A percentile compares a stretch with the other conserved stretches of the same genome.
Conservation (phyloP, 2,797 vertebrate species). For the Tinamus major region DNA sequence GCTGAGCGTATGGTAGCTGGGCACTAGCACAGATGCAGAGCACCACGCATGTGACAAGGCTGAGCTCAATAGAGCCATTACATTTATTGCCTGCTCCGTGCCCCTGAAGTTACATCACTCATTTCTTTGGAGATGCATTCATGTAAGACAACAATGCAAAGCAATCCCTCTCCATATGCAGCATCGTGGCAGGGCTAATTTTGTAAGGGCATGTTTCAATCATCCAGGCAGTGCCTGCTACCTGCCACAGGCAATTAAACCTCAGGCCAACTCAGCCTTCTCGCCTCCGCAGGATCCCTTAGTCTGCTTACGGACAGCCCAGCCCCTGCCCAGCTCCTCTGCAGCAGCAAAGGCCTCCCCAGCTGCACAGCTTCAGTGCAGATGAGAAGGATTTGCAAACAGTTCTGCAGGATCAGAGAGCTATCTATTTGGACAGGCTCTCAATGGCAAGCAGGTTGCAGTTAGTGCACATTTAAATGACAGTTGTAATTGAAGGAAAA, state of each 20-base stretch:
- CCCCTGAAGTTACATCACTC: rapidly evolving
- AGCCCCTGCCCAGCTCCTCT: background rate
- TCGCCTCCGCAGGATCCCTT: background rate
- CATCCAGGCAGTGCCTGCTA: background rate
- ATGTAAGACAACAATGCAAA: rapidly evolving
- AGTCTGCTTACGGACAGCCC: background rate
- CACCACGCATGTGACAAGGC: rapidly evolving
- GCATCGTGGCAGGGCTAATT: background rate
- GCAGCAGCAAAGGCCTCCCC: background rate
- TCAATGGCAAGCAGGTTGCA: background rate
- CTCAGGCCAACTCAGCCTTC: background rate
- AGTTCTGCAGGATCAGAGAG: background rate
- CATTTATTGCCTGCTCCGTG: rapidly evolving
- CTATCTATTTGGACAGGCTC: background rate
- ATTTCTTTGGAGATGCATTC: background rate
- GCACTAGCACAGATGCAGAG: rapidly evolving
- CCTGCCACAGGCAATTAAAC: background rate
- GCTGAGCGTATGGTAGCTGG: rapidly evolving
- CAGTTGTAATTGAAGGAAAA: background rate
- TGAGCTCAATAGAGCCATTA: rapidly evolving
- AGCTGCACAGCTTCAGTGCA: background rate
- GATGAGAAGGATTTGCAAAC: background rate
- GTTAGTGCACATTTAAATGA: background rate
- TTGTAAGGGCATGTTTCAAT: background rate
- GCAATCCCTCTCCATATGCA: background rate